Base-by-base conservation (phyloP, 2,888 invertebrate genomes). In the Campoplex capitator region DNA sequence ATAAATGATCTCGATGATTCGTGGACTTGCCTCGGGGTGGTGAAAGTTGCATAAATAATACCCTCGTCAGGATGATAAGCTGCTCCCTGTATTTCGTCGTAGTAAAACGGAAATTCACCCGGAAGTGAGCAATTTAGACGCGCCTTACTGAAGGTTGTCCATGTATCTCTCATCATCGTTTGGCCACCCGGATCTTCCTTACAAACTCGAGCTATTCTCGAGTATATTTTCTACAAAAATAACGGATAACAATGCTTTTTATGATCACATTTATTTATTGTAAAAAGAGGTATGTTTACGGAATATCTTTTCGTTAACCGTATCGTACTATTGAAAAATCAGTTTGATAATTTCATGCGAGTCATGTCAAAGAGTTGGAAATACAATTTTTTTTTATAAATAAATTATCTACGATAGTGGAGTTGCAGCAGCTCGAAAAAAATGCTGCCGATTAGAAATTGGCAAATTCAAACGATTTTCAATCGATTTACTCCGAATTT, bases 91-190 rank as follows among this genome's bases (percentile, higher is more conserved):
- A 98, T 97, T 93, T 98, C 97, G 93, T 98, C 97, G 92, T 97
- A 98, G 94, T 98, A 97, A 95, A 98, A 98, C 0, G 98, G 98
- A 93, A 97, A 97, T 77, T 97, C 97, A 0, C 98, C 98, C 0
- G 97, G 97, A 18, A 98, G 94, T 0, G 98, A 97, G 92, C 98
- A 98, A 93, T 97, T 97, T 13, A 98, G 94, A 0, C 98, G 96
- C 0, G 98, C 98, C 94, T 98, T 98, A 23, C 97, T 95, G 93
- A 98, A 98, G 0, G 98, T 98, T n/a, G 98, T 97, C 98, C 98
- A 99, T 89, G 97, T 97, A 90, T 98, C 97, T 89, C 97, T 97
- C 93, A 97, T 95, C 93, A 97, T 95, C 83, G 97, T 95, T 90
- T 96, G 96, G 4, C 97, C 97, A n/a, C 97, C 98, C 3, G 96